Evolutionary conservation across 1,140 invertebrate genomes (phyloP).

Genomic region (Latrodectus geometricus): DNA sequence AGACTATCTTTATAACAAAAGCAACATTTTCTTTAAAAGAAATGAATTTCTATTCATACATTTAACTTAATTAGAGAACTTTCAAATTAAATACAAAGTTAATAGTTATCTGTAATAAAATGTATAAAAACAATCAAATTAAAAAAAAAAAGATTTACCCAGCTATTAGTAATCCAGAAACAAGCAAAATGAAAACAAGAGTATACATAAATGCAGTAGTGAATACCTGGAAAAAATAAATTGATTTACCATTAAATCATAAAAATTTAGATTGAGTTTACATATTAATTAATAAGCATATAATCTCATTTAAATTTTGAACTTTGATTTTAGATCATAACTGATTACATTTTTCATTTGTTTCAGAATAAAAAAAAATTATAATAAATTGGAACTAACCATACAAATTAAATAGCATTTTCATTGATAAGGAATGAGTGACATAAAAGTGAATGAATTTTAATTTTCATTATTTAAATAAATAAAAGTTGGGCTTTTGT

Average conservation of each 20-base stretch:
- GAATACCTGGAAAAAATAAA: constrained; percentile 63
- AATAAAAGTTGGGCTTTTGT: too few species aligned
- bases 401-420: background rate
- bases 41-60: background rate
- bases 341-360: too few species aligned
- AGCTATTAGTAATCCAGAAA: constrained; percentile 67
- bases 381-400: background rate
- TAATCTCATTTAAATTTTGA: background rate
- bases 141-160: constrained; percentile 66
- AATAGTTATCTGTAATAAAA: background rate
- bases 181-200: constrained; percentile 68
- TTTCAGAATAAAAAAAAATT: background rate
- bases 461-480: too few species aligned
- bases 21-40: background rate
- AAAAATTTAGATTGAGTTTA: background rate
- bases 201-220: constrained; percentile 69
- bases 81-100: background rate
- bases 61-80: background rate
- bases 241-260: background rate
- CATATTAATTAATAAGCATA: background rate
- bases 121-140: background rate
- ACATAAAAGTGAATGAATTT: too few species aligned
- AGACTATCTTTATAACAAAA: background rate
- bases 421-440: too few species aligned
- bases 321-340: too few species aligned